Percentiles rank a stretch among this genome's conserved stretches.
Conservation (phyloP, 2,797 vertebrate species). For the Kryptolebias ocellatus region DNA sequence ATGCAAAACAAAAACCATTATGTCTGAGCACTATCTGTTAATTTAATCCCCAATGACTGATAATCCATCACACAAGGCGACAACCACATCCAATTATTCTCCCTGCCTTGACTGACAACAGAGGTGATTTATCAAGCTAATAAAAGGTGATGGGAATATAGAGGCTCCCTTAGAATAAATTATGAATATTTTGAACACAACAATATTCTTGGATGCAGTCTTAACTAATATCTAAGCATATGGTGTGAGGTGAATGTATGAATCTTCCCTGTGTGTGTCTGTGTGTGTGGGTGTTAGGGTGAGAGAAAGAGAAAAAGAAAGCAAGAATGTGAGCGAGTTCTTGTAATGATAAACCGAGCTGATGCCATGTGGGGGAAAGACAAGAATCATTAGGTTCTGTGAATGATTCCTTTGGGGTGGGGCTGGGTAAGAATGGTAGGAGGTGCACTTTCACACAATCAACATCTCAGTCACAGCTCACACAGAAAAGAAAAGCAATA, state of each 20-base stretch:
- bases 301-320: conserved; percentile 9
- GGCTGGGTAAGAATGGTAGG: conserved; percentile 36
- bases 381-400: conserved; percentile 73
- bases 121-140: conserved; percentile 99
- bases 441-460: conserved; percentile 59
- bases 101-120: conserved; percentile 99
- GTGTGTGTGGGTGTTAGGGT: background rate
- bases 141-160: conserved; percentile 99
- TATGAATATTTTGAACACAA: conserved; percentile 74
- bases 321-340: conserved; percentile 35
- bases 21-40: conserved; percentile 99
- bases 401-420: conserved; percentile 58
- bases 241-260: conserved; percentile 47
- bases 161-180: conserved; percentile 90
- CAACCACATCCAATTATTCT: conserved; percentile 99
- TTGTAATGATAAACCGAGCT: conserved; percentile 66
- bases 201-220: conserved; percentile 67
- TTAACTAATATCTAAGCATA: conserved; percentile 72
- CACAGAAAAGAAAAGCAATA: conserved; percentile 50
- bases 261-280: conserved; percentile 39
- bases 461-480: conserved; percentile 58
- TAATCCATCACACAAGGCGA: conserved; percentile 99
- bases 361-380: conserved; percentile 70
- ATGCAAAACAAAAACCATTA: conserved; percentile 99
- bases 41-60: conserved; percentile 99